phyloP scores from a whole-genome alignment of 2,113 vertebrate species.

The Crotalus helleri region DNA sequence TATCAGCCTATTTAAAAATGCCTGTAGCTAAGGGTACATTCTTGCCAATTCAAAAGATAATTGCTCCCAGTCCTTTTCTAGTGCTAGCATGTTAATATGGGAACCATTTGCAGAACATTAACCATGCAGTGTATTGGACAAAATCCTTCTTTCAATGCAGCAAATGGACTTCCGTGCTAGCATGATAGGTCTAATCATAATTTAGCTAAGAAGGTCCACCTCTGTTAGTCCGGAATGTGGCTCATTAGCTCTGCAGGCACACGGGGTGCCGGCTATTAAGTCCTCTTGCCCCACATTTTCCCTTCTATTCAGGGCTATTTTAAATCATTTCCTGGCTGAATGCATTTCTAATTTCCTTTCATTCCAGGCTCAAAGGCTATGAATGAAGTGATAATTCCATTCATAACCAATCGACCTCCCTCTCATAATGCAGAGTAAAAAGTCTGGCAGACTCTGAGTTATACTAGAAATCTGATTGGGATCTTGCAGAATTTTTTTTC shows the following conservation, averaged over 20 bases:
- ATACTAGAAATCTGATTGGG: neutral
- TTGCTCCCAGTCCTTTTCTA: neutral
- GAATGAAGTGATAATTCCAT: neutral
- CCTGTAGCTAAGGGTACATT: neutral
- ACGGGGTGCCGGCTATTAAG: constrained; percentile 10
- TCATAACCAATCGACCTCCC: neutral
- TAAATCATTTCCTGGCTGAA: constrained; percentile 9
- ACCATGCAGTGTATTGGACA: neutral
- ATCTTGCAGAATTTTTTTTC: too few relatives aligned
- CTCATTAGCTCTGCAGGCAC: constrained; percentile 32
- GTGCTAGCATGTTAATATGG: neutral
- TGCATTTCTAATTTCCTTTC: neutral
- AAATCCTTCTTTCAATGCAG: neutral
- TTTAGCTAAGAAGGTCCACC: constrained; percentile 1
- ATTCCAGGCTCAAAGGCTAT: neutral
- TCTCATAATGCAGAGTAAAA: neutral
- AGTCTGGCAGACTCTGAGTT: neutral
- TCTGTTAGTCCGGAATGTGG: neutral
- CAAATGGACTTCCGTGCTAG: neutral
- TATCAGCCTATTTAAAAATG: neutral
- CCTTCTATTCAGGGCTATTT: neutral
- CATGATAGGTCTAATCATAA: constrained; percentile 20
- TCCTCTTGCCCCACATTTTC: neutral
- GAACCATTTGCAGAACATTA: neutral
- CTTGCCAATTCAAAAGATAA: neutral